Conservation (phyloP, 1,140 invertebrate genomes). For the Atta cephalotes region DNA sequence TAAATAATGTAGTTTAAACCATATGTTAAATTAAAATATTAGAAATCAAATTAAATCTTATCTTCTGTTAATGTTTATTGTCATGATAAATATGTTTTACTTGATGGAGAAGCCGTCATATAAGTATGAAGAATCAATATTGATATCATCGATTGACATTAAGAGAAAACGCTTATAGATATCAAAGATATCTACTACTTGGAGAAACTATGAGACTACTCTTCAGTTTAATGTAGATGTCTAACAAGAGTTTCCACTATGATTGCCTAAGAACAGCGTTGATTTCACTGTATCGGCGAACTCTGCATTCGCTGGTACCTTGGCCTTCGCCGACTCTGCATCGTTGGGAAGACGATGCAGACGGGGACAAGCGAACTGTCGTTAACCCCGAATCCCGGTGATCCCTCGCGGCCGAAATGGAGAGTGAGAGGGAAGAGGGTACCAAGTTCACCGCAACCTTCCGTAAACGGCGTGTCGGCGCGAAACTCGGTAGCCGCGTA, state of each 20-base stretch:
- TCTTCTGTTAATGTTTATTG: not conserved
- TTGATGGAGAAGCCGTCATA: not conserved
- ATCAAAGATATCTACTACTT: constrained; percentile 12
- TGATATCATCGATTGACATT: not conserved
- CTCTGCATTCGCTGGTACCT: constrained; percentile 41
- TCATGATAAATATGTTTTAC: not conserved
- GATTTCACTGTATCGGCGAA: constrained; percentile 38
- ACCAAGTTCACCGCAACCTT: constrained; percentile 84
- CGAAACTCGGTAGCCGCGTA: constrained; percentile 83
- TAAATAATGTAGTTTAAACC: not conserved
- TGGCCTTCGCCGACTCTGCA: constrained; percentile 66
- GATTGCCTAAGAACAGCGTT: constrained; percentile 27
- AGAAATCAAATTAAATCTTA: not conserved
- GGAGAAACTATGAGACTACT: constrained; percentile 24
- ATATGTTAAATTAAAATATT: not conserved
- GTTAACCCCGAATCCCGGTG: constrained; percentile 73
- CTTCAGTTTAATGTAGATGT: constrained; percentile 11
- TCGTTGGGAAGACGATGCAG: constrained; percentile 64
- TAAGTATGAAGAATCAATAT: not conserved
- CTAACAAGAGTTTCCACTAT: constrained; percentile 7
- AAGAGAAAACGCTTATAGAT: not conserved
- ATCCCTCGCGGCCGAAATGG: constrained; percentile 73
- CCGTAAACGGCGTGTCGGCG: constrained; percentile 79
- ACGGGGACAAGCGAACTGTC: constrained; percentile 69
- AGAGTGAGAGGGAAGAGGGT: constrained; percentile 64